Evolutionary conservation across 1,140 invertebrate species (phyloP), one percentile per base, ranked within the genome.

Genomic region (Cyrtorhinus lividipennis): DNA sequence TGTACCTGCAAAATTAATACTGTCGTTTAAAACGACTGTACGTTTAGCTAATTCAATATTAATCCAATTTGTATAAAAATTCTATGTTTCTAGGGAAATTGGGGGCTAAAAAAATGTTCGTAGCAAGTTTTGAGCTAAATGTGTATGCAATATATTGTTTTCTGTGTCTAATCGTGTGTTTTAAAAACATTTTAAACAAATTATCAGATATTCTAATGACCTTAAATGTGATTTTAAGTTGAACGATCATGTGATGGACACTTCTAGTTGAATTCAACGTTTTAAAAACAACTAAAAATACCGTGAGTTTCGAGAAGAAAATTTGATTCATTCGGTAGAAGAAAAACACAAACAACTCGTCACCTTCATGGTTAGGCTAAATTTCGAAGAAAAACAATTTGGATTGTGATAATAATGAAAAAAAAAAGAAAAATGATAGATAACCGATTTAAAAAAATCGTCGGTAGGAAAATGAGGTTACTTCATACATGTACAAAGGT

Each of bases 11-110:
- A 56, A 62, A 22, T n/a, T 18, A 18, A 63, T 58, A 63, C 53
- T 24, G 20, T 64, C 48, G 63, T 64, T 64, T 13, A 57, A 24
- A 64, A 64, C 56, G 59, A 64, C 15, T 24, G 59, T 24, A 22
- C 38, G 25, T 64, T 56, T 64, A 64, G 59, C 44, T 64, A 61
- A 64, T 56, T 61, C 45, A 53, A 30, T 59, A 64, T 64, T 58
- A 60, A 59, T 46, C 63, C 59, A 64, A 64, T 48, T 64, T 60
- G 58, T 53, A 53, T 58, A 38, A 30, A 25, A 53, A 53, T 13
- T 53, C 20, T 53, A 53, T 22, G 48, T 53, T 53, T 53, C 48
- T 53, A 53, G 48, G n/a, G n/a, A n/a, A n/a, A n/a, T n/a, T n/a
- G n/a, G n/a, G n/a, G n/a, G n/a, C n/a, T n/a, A n/a, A n/a, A 53